Percentiles rank a stretch among this genome's conserved stretches.
These are phyloP conservation scores for Ibycter americanus DNA, from an alignment of 2,797 vertebrate genomes.

Conservation along the genomic window DNA sequence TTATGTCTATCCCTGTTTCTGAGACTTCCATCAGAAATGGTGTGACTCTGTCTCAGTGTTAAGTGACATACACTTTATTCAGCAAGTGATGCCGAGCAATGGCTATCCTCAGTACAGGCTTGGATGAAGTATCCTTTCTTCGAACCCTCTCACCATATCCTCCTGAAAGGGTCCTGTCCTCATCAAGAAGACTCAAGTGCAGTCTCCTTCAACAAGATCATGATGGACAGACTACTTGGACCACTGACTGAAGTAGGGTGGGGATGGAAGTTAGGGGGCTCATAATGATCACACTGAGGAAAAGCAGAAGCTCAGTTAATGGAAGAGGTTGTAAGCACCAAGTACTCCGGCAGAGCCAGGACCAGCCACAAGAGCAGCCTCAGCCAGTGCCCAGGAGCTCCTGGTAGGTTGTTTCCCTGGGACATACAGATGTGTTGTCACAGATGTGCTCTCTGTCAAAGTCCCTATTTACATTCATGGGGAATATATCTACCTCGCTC, in stretches of 20 bases:
- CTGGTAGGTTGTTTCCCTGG: not conserved
- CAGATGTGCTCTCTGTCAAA: not conserved
- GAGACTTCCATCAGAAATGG: not conserved
- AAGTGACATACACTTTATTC: not conserved
- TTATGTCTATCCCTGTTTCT: not conserved
- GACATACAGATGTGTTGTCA: rapidly evolving
- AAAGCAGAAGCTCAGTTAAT: not conserved
- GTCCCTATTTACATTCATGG: not conserved
- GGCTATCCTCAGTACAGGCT: not conserved
- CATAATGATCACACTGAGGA: not conserved
- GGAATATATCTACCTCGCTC: not conserved
- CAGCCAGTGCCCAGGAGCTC: not conserved
- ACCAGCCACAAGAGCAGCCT: not conserved
- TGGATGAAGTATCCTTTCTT: not conserved
- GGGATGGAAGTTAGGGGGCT: not conserved
- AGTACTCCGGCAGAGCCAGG: not conserved
- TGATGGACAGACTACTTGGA: rapidly evolving
- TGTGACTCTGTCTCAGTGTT: not conserved
- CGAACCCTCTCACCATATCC: not conserved
- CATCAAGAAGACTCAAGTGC: not conserved
- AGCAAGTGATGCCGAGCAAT: not conserved
- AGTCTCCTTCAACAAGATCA: not conserved
- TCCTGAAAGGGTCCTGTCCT: not conserved
- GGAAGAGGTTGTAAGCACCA: not conserved
- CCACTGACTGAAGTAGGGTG: not conserved